Evolutionary conservation across 1,140 invertebrate species (phyloP).

Genomic region (Eriosoma lanigerum): DNA sequence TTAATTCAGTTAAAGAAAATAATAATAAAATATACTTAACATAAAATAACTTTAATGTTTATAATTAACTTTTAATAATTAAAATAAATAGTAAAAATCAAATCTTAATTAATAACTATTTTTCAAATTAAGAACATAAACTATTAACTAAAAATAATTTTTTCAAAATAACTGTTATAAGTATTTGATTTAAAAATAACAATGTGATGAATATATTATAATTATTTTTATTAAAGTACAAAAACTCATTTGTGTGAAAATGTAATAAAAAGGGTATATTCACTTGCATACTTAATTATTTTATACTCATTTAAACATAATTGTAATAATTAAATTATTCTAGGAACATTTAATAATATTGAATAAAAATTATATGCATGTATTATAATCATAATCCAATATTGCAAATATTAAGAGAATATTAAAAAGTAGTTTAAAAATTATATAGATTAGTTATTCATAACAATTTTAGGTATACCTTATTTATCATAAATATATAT

Average conservation of each 20-base stretch:
- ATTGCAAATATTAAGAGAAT: slow-evolving; percentile 15
- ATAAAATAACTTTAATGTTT: background rate
- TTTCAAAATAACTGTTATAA: background rate
- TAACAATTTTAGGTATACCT: slow-evolving; percentile 12
- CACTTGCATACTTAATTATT: slow-evolving; percentile 6
- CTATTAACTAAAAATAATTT: slow-evolving; percentile 8
- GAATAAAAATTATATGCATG: slow-evolving; percentile 16
- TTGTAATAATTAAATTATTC: slow-evolving; percentile 24
- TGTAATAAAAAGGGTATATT: background rate
- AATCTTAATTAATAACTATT: slow-evolving; percentile 23
- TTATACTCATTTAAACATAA: slow-evolving; percentile 12
- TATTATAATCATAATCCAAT: too few relatives aligned
- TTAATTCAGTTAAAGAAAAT: background rate
- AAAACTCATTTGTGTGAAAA: background rate
- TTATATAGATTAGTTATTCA: background rate
- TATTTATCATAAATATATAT: slow-evolving; percentile 5
- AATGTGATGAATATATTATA: background rate
- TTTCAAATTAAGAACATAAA: slow-evolving; percentile 17
- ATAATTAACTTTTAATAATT: background rate
- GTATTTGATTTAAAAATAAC: background rate
- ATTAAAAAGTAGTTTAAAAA: too few relatives aligned
- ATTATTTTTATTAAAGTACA: background rate
- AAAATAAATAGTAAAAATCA: slow-evolving; percentile 42
- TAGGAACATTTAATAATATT: slow-evolving; percentile 40
- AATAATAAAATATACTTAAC: background rate